Percentiles rank a stretch among this genome's conserved stretches.
Conservation (phyloP, 2,113 vertebrate species). For the Steatornis caripensis region DNA sequence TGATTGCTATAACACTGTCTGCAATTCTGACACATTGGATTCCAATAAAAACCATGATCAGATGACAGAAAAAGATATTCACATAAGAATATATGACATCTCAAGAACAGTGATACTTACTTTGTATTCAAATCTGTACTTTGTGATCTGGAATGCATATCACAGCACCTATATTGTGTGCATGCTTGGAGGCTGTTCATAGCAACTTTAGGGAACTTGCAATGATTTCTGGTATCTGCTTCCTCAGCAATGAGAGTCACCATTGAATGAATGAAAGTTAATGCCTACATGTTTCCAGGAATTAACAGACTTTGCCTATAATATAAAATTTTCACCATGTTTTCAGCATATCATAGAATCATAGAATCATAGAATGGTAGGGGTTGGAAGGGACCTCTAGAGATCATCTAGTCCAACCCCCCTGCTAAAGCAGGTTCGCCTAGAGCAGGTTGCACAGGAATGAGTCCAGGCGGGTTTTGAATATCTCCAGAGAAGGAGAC, state of each 20-base stretch:
- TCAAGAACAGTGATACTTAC: not conserved
- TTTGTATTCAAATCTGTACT: not conserved
- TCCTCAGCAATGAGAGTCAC: not conserved
- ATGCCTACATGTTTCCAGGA: not conserved
- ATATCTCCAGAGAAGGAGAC: too few relatives aligned
- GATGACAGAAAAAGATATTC: not conserved
- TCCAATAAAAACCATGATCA: not conserved
- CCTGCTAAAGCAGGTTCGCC: too few relatives aligned
- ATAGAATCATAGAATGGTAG: too few relatives aligned
- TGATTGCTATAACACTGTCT: not conserved
- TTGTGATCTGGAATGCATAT: not conserved
- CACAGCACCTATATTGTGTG: not conserved
- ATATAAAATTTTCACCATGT: not conserved
- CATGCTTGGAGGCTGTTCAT: not conserved
- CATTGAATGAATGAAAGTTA: not conserved
- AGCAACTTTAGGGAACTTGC: not conserved
- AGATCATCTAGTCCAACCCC: too few relatives aligned
- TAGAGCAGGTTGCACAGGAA: too few relatives aligned
- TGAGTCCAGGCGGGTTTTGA: too few relatives aligned
- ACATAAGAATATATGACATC: not conserved
- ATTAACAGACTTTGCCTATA: not conserved
- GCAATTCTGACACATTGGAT: not conserved
- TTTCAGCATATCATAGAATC: not conserved
- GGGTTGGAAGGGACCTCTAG: too few relatives aligned
- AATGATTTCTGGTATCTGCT: not conserved